Evolutionary conservation across 2,113 vertebrate species (phyloP), one percentile per base, ranked within the genome.

Genomic region (Rhadina sibilatrix): DNA sequence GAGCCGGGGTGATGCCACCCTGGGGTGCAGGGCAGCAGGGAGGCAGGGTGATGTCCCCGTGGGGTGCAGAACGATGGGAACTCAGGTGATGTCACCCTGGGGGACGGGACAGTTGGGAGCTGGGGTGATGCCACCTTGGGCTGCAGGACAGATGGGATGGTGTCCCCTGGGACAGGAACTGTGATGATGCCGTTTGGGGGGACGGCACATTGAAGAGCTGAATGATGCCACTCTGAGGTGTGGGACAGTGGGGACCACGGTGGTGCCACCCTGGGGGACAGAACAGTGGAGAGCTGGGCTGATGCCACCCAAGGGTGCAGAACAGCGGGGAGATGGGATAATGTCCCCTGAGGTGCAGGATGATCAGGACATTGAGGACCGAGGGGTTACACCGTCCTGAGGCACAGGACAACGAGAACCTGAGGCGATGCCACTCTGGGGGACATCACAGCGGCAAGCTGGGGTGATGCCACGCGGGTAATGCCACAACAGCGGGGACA

Each of bases 361-460:
- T n/a, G 42, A 13, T 7, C 22, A 35, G 56, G 8, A 59, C 57
- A 37, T 7, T 59, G n/a, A 15, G n/a, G n/a, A 59, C 16, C 52
- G 52, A 53, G 53, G 53, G 27, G 27, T 52, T 57, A 57, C 5
- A 24, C 33, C 15, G 14, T 35, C 33, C 33, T 57, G 56, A 35
- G 33, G 15, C 25, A 23, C n/a, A 37, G 57, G 10, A 59, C n/a
- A 35, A 15, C 15, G 23, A 10, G n/a, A 28, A 50, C 12, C 7
- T 16, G 57, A 5, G 57, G 24, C 7, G 65, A 47, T 54, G 40
- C n/a, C 49, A 53, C 28, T 6, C 8, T 2, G 37, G 8, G 33
- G 4, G 6, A 46, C 46, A 24, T 4, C 21, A 12, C 33, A 72
- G 12, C 15, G 4, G 2, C 11, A 12, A 47, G 2, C 0, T 11